Percentiles rank a stretch among this genome's conserved stretches.
phyloP scores from a whole-genome alignment of 2,888 invertebrate species.

The Archaeoteleia sp. region DNA sequence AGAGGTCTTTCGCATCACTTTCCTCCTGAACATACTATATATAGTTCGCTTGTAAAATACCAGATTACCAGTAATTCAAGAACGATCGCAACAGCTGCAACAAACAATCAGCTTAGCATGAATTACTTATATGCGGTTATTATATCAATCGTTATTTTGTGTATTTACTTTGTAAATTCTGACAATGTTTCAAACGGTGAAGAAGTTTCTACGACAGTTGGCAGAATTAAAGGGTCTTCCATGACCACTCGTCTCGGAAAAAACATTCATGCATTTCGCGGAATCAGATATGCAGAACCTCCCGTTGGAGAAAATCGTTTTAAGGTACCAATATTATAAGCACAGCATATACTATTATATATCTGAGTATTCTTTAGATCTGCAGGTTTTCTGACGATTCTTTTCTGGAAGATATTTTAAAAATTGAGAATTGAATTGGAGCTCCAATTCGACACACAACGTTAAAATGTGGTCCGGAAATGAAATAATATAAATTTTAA shows the following conservation, averaged over 20 bases:
- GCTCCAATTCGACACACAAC: too few species aligned
- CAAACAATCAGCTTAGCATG: too few species aligned
- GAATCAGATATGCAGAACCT: conserved; percentile 62
- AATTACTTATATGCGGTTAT: not conserved
- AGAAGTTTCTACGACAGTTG: conserved; percentile 40
- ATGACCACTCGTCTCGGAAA: conserved; percentile 58
- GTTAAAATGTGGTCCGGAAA: too few species aligned
- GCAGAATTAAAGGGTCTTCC: conserved; percentile 59
- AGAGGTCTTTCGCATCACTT: too few species aligned
- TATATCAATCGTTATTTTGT: not conserved
- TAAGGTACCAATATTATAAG: conserved; percentile 59
- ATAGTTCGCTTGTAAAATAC: too few species aligned
- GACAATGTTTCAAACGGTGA: not conserved
- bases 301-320: conserved; percentile 61
- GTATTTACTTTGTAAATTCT: not conserved
- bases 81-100: conserved; percentile 7
- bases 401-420: too few species aligned
- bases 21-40: too few species aligned
- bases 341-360: too few species aligned
- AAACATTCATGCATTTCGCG: conserved; percentile 62
- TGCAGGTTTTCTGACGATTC: too few species aligned
- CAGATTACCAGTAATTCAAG: not conserved
- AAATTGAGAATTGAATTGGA: too few species aligned
- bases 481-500: too few species aligned
- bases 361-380: too few species aligned